Evolutionary conservation across 2,113 vertebrate genomes (phyloP).

Genomic region (Chaetura pelagica): DNA sequence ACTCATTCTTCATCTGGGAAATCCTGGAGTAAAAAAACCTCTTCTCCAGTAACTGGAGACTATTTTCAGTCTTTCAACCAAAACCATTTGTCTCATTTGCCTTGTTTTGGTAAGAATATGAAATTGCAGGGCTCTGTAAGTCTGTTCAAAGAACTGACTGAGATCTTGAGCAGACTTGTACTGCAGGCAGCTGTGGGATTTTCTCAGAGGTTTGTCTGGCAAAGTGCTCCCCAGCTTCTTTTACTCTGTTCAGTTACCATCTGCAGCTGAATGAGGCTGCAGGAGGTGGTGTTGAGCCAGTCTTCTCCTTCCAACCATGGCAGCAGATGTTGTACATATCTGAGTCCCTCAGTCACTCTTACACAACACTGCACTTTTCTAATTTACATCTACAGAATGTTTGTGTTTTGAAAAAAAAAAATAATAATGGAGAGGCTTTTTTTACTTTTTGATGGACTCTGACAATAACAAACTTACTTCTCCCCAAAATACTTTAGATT

Average conservation of each 20-base stretch:
- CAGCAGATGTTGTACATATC: not conserved
- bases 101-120: not conserved
- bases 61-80: not conserved
- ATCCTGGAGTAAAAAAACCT: not conserved
- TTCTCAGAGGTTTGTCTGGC: not conserved
- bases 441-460: not conserved
- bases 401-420: too few relatives aligned
- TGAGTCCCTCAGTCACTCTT: not conserved
- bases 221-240: fast-evolving
- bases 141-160: not conserved
- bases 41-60: not conserved
- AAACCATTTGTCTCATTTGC: not conserved
- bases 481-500: not conserved
- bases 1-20: not conserved
- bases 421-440: not conserved
- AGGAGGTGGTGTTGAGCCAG: not conserved
- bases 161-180: not conserved
- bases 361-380: not conserved
- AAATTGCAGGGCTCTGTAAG: not conserved
- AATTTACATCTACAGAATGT: not conserved
- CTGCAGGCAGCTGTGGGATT: not conserved
- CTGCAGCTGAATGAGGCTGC: not conserved
- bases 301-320: not conserved
- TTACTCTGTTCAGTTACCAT: not conserved
- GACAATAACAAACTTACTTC: not conserved